These are phyloP conservation scores for Parnassius smintheus DNA, from an alignment of 2,888 invertebrate species.

Conservation along the genomic window DNA sequence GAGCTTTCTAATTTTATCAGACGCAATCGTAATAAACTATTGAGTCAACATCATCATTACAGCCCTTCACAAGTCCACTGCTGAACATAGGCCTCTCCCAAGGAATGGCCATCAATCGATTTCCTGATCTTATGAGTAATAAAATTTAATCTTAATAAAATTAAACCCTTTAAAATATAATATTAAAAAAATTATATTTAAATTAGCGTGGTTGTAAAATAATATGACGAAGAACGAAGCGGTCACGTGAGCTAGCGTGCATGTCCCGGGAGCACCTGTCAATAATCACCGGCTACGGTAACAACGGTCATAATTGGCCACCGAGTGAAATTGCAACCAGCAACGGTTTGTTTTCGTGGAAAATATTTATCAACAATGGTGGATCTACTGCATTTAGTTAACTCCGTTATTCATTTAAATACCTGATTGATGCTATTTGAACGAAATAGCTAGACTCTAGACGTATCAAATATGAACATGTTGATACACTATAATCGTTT, in stretches of 20 bases:
- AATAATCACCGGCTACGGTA: conserved; percentile 60
- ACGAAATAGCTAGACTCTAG: neutral
- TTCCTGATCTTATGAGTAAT: too few relatives aligned
- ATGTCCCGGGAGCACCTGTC: conserved; percentile 49
- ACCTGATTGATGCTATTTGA: conserved; percentile 2
- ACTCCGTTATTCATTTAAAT: conserved; percentile 12
- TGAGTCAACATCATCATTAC: too few relatives aligned
- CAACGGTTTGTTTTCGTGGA: conserved; percentile 29
- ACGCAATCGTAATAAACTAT: too few relatives aligned
- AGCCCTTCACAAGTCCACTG: too few relatives aligned
- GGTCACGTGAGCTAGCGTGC: conserved; percentile 70
- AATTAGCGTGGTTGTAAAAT: conserved; percentile 44
- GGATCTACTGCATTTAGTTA: conserved; percentile 12
- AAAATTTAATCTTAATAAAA: neutral
- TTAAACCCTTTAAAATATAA: conserved; percentile 25
- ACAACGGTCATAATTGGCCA: conserved; percentile 52
- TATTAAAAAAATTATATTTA: conserved; percentile 47
- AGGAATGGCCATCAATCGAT: too few relatives aligned
- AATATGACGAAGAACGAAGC: conserved; percentile 34
- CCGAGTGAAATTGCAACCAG: conserved; percentile 49
- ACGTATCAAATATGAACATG: neutral
- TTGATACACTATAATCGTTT: neutral
- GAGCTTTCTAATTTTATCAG: too few relatives aligned
- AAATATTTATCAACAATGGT: conserved; percentile 23
- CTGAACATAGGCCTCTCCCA: too few relatives aligned